These are phyloP conservation scores for Xanthia icteritia DNA, from an alignment of 2,888 invertebrate species.

Conservation along the genomic window DNA sequence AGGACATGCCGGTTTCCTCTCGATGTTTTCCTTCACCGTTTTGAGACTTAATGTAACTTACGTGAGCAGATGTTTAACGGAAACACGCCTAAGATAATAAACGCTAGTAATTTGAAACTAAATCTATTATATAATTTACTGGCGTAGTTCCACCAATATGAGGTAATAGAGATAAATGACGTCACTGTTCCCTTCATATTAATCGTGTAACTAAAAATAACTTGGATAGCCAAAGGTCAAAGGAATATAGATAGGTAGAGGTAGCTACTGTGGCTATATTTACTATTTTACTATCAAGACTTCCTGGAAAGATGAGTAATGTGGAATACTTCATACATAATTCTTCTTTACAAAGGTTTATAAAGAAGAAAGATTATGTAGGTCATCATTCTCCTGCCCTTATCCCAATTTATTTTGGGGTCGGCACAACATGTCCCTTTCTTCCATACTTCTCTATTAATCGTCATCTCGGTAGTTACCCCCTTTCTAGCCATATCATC, in stretches of 20 bases:
- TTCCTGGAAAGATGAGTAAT: slow-evolving; percentile 1
- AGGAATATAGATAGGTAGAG: not conserved
- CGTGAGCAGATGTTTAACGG: not conserved
- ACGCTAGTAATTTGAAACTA: slow-evolving; percentile 30
- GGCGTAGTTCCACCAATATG: slow-evolving; percentile 58
- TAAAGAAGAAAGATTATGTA: no score
- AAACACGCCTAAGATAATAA: slow-evolving; percentile 23
- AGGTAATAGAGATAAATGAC: slow-evolving; percentile 46
- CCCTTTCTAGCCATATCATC: no score
- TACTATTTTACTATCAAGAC: not conserved
- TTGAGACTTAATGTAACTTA: no score
- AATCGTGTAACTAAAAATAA: slow-evolving; percentile 30
- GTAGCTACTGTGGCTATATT: slow-evolving; percentile 4
- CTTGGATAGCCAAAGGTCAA: slow-evolving; percentile 24
- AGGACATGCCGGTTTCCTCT: no score
- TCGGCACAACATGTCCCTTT: no score
- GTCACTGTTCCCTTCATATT: slow-evolving; percentile 40
- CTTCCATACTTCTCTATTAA: no score
- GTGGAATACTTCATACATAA: no score
- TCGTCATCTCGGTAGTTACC: no score
- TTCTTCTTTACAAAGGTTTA: no score
- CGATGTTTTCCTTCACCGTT: no score
- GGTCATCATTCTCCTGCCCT: no score
- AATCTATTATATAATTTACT: slow-evolving; percentile 59
- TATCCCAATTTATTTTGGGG: no score